Conservation (phyloP, 2,797 vertebrate genomes). For the Clarias pachynema region DNA sequence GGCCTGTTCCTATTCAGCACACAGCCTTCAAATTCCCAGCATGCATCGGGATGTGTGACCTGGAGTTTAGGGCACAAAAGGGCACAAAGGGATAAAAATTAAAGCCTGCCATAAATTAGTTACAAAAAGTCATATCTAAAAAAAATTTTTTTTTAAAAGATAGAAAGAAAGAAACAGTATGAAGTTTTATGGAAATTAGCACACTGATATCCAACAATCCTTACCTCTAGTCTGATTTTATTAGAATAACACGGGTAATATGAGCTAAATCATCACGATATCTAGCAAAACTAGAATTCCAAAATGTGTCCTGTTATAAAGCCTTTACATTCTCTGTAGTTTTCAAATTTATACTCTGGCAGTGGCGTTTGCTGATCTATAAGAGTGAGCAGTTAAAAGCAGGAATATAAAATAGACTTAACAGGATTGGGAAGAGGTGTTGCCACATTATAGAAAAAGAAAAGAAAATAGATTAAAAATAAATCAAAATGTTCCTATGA, state of each 20-base stretch:
- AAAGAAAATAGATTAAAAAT: neutral
- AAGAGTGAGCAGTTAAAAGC: neutral
- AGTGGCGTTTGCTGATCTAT: neutral
- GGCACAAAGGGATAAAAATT: neutral
- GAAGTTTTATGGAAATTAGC: neutral
- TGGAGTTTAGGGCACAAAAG: conserved; percentile 45
- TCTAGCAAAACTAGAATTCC: neutral
- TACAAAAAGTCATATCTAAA: conserved; percentile 32
- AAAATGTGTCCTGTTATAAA: neutral
- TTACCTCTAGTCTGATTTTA: neutral
- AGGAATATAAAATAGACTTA: neutral
- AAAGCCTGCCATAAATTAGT: conserved; percentile 66
- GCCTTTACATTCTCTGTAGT: neutral
- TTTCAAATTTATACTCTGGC: neutral
- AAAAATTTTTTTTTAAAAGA: neutral
- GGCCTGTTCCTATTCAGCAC: neutral
- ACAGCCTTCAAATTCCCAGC: conserved; percentile 10
- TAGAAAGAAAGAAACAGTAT: neutral
- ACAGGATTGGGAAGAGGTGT: neutral
- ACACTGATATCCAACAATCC: neutral
- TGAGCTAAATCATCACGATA: neutral
- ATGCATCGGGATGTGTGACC: neutral
- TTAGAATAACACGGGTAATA: neutral
- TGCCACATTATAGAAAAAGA: neutral
- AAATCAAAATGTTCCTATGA: neutral